These are phyloP conservation scores for Phthorimaea operculella DNA, from an alignment of 1,140 invertebrate genomes.

Conservation along the genomic window DNA sequence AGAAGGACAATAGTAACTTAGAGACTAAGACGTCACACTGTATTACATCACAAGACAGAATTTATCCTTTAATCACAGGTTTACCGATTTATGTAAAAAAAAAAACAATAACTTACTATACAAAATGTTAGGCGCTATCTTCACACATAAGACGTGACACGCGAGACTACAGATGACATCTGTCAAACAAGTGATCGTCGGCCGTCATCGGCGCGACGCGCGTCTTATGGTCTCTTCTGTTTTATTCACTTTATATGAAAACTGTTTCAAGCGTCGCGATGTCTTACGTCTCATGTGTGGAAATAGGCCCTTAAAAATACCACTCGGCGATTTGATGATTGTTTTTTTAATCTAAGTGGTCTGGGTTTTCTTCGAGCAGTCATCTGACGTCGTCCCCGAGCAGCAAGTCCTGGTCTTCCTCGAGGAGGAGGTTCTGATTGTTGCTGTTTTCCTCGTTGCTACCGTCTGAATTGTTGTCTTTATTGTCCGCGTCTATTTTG, in stretches of 20 bases:
- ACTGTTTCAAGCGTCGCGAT: too few species aligned
- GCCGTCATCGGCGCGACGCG: too few species aligned
- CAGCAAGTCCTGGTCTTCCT: conserved; percentile 52
- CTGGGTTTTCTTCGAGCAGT: conserved; percentile 41
- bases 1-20: too few species aligned
- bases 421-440: conserved; percentile 57
- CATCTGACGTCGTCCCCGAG: conserved; percentile 58
- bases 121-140: too few species aligned
- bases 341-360: conserved; percentile 42
- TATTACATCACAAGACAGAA: conserved; percentile 46
- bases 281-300: too few species aligned
- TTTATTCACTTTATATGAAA: too few species aligned
- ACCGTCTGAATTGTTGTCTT: conserved; percentile 49
- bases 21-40: conserved; percentile 33
- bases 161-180: too few species aligned
- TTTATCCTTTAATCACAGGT: conserved; percentile 54
- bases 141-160: too few species aligned
- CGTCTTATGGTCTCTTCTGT: too few species aligned
- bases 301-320: too few species aligned
- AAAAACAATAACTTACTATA: conserved; percentile 64
- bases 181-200: too few species aligned
- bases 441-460: conserved; percentile 63
- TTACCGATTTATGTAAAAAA: conserved; percentile 42
- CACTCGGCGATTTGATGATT: conserved; percentile 15
- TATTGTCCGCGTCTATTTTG: conserved; percentile 64